Conservation (phyloP, 2,797 vertebrate genomes). For the Argya squamiceps region DNA sequence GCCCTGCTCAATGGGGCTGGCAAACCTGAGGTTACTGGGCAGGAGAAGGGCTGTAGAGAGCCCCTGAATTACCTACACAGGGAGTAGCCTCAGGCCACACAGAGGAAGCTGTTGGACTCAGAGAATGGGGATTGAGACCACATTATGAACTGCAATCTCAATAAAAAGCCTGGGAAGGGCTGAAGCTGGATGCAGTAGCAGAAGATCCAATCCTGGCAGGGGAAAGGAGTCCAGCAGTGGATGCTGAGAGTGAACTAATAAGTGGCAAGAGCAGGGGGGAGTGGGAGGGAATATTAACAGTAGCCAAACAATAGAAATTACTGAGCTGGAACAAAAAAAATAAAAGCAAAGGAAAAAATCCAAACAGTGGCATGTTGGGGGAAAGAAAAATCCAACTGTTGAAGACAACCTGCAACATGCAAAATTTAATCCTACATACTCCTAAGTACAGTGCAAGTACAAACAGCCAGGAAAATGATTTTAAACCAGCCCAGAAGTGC, state of each 20-base stretch:
- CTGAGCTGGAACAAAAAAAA: neutral
- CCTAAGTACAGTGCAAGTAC: neutral
- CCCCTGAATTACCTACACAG: neutral
- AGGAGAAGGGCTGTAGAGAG: neutral
- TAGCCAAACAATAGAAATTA: neutral
- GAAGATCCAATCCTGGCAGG: neutral
- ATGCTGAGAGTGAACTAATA: neutral
- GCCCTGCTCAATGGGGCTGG: accelerated
- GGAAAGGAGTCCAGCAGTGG: neutral
- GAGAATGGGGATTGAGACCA: neutral
- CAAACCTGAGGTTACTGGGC: neutral
- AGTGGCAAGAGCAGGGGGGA: neutral
- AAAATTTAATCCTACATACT: neutral
- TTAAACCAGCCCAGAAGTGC: neutral
- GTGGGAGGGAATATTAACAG: neutral
- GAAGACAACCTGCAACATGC: neutral
- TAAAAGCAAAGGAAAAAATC: neutral
- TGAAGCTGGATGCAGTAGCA: neutral
- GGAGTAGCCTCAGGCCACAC: neutral
- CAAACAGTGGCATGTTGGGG: no score
- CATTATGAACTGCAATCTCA: neutral
- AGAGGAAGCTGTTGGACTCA: neutral
- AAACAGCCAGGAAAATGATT: neutral
- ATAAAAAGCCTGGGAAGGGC: neutral
- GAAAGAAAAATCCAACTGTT: neutral